Percentiles rank a stretch among this genome's conserved stretches.
Evolutionary conservation across 2,797 vertebrate genomes (phyloP).

Genomic region (Menidia menidia): DNA sequence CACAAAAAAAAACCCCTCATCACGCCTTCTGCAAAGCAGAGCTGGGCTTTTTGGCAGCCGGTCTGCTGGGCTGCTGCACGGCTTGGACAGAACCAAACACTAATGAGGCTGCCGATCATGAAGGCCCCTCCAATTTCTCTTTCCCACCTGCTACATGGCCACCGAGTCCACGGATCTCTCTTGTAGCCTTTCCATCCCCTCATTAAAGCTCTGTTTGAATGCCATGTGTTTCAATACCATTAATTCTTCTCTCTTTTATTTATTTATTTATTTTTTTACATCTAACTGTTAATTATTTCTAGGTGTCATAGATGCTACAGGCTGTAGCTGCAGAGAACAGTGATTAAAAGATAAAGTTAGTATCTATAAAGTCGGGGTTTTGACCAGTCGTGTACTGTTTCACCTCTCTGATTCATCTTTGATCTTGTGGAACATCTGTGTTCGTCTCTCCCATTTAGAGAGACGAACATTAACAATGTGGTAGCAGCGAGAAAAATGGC

Average conservation of each 20-base stretch:
- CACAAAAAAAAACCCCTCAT: conserved; percentile 40
- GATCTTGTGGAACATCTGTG: conserved; percentile 3
- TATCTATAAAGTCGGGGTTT: conserved; percentile 7
- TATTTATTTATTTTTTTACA: conserved; percentile 29
- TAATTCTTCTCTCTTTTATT: conserved; percentile 30
- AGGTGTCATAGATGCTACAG: conserved; percentile 6
- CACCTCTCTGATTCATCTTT: background rate
- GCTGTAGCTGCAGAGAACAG: conserved; percentile 2
- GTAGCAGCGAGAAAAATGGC: background rate
- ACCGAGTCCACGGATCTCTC: conserved; percentile 56
- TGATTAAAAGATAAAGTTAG: background rate
- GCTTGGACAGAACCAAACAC: conserved; percentile 67
- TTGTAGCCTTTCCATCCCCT: conserved; percentile 62
- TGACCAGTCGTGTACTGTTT: conserved; percentile 10
- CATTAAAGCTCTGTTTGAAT: conserved; percentile 62
- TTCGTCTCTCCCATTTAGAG: too few relatives aligned
- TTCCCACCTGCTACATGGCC: conserved; percentile 52
- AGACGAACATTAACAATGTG: background rate
- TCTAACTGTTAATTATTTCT: conserved; percentile 49
- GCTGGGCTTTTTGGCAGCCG: conserved; percentile 58
- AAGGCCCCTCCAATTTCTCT: conserved; percentile 12
- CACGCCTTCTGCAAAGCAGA: conserved; percentile 34
- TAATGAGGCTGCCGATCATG: conserved; percentile 78
- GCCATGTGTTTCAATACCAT: conserved; percentile 52
- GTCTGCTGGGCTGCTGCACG: conserved; percentile 52